phyloP scores from a whole-genome alignment of 2,888 invertebrate species.

The Antitype chi region DNA sequence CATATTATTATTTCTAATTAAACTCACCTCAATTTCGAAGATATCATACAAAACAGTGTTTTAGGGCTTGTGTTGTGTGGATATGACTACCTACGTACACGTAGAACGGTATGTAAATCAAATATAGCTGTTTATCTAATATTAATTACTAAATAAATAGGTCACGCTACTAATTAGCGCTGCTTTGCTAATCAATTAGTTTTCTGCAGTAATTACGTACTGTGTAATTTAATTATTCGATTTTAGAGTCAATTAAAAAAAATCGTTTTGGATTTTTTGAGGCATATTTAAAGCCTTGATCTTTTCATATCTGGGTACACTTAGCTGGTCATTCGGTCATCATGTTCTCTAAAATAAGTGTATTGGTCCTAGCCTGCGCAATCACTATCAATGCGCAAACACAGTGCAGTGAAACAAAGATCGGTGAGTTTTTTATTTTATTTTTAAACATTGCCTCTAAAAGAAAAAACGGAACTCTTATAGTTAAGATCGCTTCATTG shows the following conservation, averaged over 20 bases:
- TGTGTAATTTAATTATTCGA: constrained; percentile 32
- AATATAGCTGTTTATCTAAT: neutral
- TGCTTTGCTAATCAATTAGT: constrained; percentile 13
- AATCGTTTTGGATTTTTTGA: neutral
- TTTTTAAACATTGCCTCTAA: neutral
- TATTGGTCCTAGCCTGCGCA: constrained; percentile 30
- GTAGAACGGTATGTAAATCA: neutral
- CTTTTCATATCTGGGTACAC: constrained; percentile 15
- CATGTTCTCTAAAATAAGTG: constrained; percentile 19
- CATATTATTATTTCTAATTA: too few relatives aligned
- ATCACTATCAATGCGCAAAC: constrained; percentile 6
- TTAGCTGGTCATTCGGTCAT: constrained; percentile 25
- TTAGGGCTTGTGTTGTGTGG: neutral
- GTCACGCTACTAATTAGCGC: constrained; percentile 2
- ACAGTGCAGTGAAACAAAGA: neutral
- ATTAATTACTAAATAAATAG: constrained; percentile 8
- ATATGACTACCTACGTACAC: neutral
- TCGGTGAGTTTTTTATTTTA: constrained; percentile 20
- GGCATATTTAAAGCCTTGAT: constrained; percentile 20
- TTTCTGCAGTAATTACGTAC: constrained; percentile 19
- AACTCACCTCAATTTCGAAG: too few relatives aligned
- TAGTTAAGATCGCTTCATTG: too few relatives aligned
- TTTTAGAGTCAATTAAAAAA: constrained; percentile 4
- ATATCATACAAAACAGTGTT: neutral
- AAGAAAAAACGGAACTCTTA: neutral